Base-by-base conservation (phyloP, 2,797 vertebrate genomes). In the Mormyrops boulengeri region DNA sequence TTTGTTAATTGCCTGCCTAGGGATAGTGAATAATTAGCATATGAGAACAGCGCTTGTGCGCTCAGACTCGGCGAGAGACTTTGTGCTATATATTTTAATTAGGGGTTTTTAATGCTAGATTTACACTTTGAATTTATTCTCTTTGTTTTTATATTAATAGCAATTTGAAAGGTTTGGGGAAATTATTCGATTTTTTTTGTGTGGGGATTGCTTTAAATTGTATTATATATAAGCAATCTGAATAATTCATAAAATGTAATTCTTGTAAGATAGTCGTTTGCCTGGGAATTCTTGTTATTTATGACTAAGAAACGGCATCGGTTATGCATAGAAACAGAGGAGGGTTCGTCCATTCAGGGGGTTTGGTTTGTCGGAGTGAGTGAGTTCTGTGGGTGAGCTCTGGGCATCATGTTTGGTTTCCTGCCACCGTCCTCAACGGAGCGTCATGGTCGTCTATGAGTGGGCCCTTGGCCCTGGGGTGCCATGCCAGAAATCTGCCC, bases 1-100 rank as follows among this genome's bases (percentile, higher is more conserved):
- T 86, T 89, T 85, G n/a, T 34, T 91, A 92, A 93, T 93, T 92
- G 88, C 91, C 90, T 92, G 90, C 89, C 47, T 30, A 88, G 91
- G 92, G 91, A 91, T 89, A 90, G 30, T 7, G 77, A 87, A 86
- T 88, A 84, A 90, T 91, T 91, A 89, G 69, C 87, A 91, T 92
- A 90, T 90, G 44, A 91, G 90, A 89, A 80, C 49, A 50, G 22
- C 19, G 19, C 8, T 66, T 57, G 22, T 22, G 22, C 26, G 50
- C 53, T 41, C 49, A n/a, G 26, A 66, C 49, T 53, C 30, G 3
- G 88, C 44, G 50, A 53, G 66, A 57, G 49, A 7, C 62, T 41
- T 55, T 55, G 60, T 12, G 52, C 26, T 77, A 41, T 49, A 41
- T 90, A 11, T 41, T 87, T 90, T 80, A 57, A 41, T 47, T 17